Evolutionary conservation across 2,888 invertebrate genomes (phyloP).

Genomic region (Latrodectus elegans): DNA sequence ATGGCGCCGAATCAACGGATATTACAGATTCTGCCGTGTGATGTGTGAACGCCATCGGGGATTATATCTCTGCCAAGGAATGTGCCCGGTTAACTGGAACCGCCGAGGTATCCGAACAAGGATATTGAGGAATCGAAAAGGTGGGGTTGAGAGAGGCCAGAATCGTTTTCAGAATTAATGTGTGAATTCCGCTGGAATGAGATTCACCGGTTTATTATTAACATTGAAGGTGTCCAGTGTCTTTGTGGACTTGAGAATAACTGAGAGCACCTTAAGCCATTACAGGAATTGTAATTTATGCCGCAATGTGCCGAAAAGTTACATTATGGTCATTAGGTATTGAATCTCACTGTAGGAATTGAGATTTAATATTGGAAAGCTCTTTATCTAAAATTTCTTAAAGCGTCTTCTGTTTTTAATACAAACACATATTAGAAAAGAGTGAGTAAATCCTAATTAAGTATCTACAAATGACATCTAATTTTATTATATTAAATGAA

Average conservation of each 20-base stretch:
- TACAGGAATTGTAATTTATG: neutral
- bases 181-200: constrained; percentile 25
- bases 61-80: constrained; percentile 17
- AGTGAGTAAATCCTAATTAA: too few relatives aligned
- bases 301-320: neutral
- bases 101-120: neutral
- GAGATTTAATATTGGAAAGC: too few relatives aligned
- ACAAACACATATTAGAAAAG: too few relatives aligned
- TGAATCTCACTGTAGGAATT: too few relatives aligned
- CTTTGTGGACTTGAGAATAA: neutral
- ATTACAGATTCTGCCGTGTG: constrained; percentile 52
- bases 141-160: constrained; percentile 1
- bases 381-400: too few relatives aligned
- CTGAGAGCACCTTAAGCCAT: neutral
- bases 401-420: too few relatives aligned
- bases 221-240: constrained; percentile 3
- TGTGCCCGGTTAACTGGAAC: constrained; percentile 8
- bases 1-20: constrained; percentile 56
- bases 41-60: constrained; percentile 15
- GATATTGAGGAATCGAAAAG: constrained; percentile 10
- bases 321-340: too few relatives aligned
- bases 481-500: too few relatives aligned
- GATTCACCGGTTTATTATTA: neutral
- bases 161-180: constrained; percentile 28
- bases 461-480: too few relatives aligned